Percentiles rank a stretch among this genome's conserved stretches.
phyloP scores from a whole-genome alignment of 2,797 vertebrate genomes.

The Aeoliscus strigatus region DNA sequence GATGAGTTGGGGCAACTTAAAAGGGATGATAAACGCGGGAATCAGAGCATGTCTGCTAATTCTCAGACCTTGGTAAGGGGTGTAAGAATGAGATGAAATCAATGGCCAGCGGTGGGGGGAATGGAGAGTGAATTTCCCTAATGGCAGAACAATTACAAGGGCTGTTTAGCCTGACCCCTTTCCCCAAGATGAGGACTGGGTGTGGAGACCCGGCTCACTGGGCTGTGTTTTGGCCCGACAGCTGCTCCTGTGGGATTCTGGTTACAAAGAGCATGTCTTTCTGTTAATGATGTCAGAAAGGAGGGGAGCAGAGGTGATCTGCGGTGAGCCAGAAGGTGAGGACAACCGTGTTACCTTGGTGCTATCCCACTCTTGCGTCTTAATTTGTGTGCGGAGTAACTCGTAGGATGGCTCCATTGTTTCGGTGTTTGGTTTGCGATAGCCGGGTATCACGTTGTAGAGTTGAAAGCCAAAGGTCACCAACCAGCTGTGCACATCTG shows the following conservation, averaged over 20 bases:
- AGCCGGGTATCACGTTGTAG: conserved; percentile 97
- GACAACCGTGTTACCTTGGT: conserved; percentile 90
- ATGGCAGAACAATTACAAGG: conserved; percentile 80
- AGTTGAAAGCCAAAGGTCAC: conserved; percentile 98
- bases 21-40: conserved; percentile 69
- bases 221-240: conserved; percentile 62
- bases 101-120: conserved; percentile 68
- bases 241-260: conserved; percentile 58
- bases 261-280: conserved; percentile 48
- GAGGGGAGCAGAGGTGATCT: conserved; percentile 11
- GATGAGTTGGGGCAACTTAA: conserved; percentile 67
- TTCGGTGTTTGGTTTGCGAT: conserved; percentile 86
- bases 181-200: conserved; percentile 59
- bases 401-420: conserved; percentile 94
- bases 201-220: conserved; percentile 54
- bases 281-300: conserved; percentile 44
- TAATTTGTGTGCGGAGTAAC: conserved; percentile 90
- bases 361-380: conserved; percentile 98
- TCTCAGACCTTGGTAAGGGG: conserved; percentile 63
- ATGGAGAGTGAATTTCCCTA: conserved; percentile 77
- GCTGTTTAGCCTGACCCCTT: conserved; percentile 76
- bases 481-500: conserved; percentile 99
- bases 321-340: conserved; percentile 18
- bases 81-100: conserved; percentile 78
- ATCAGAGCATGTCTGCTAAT: conserved; percentile 67